Evolutionary conservation across 1,140 invertebrate species (phyloP), one percentile per base, ranked within the genome.

Genomic region (Yoshiicerus persimilis): DNA sequence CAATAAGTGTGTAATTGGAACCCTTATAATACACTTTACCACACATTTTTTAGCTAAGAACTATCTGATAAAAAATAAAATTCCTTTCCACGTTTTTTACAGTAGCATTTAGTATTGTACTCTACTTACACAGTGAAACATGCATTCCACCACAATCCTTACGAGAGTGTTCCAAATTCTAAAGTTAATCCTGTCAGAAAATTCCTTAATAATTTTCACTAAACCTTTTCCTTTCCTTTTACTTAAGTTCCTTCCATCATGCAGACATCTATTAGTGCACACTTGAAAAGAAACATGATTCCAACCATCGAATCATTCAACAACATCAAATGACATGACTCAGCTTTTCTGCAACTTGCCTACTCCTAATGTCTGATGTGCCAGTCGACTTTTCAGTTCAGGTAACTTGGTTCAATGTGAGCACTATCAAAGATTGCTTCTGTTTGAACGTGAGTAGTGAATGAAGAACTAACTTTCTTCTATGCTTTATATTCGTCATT

Each of bases 271-370:
- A 30, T 27, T 30, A 30, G 66, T 75, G 34, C 11, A 8, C 34
- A 83, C 77, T 84, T 25, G 41, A 84, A 41, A 85, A 30, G 83
- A 27, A 32, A 56, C 39, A 32, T 56, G 47, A 56, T 13, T 62
- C 25, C 5, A 85, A 30, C 25, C 25, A 16, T 80, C 75, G 16
- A 85, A 36, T 38, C 30, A 47, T 85, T 85, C 83, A 47, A 38
- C 32, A 34, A 62, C 84, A 86, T 86, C 85, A 86, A 86, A 86
- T 86, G 85, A 86, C 56, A 86, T 86, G 85, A 86, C 85, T 86
- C 85, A 86, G 85, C 85, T 38, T 85, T 85, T 85, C 30, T 62
- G 16, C 34, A 27, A 30, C 83, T 56, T 56, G 16, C 39, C 9
- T 56, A 20, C 38, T 36, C 39, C 9, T 34, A 34, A 34, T 38